Evolutionary conservation across 1,140 invertebrate species (phyloP), one percentile per base, ranked within the genome.

Genomic region (Drosophila murphyi): DNA sequence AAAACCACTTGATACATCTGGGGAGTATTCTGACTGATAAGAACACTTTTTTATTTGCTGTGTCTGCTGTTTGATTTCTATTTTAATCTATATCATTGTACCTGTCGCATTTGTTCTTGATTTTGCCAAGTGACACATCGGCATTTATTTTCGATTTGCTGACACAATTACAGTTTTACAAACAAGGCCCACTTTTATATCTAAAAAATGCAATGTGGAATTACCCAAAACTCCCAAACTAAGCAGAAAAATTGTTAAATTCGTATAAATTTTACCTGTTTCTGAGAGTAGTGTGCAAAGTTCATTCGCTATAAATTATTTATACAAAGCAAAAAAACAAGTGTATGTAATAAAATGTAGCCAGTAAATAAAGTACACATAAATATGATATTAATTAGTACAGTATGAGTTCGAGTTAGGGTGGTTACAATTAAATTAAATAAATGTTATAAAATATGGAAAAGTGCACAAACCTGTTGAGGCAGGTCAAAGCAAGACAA

Each of bases 31-130:
- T 39, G 32, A 34, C 47, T 47, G 41, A 70, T 63, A 70, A 62
- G 43, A 59, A 55, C 12, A 41, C 29, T 50, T 67, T 57, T 41
- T 45, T 41, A 54, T 35, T 61, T 52, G 12, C 52, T 62, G 48
- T 41, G 39, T 31, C 64, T 60, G 47, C 35, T 51, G 6, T 45
- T 39, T 55, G 54, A 70, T 70, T 79, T 88, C 76, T 83, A 80
- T 83, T 87, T 87, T 80, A 88, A 88, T 80, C 80, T 80, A 80
- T 77, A 73, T 8, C 3, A 43, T 73, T 59, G 68, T 72, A 70
- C 72, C 37, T 51, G 59, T 59, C 34, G 73, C 35, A 73, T 54
- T 47, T 57, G 39, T 64, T 37, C 29, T 68, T 62, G 55, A 43
- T 65, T 67, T 41, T 59, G 28, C 43, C n/a, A 43, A 81, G 39